Conservation (phyloP, 2,888 invertebrate species). For the Lepidochitona cinerea region DNA sequence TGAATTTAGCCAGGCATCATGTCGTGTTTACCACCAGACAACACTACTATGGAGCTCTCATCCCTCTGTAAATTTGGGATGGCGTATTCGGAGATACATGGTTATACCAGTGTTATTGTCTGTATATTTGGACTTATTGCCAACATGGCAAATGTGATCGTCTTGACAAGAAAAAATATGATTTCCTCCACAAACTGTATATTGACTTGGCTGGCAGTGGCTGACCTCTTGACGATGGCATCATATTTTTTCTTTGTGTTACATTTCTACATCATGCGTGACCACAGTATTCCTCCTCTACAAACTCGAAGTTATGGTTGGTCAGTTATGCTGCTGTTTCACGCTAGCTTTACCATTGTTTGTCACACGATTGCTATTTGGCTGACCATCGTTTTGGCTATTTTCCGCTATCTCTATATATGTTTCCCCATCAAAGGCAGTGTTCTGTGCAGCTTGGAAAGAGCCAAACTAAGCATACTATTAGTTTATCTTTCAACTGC, state of each 20-base stretch:
- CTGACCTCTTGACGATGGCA: constrained; percentile 90
- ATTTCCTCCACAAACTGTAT: constrained; percentile 92
- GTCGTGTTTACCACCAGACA: not conserved
- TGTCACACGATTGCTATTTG: constrained; percentile 93
- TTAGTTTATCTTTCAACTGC: constrained; percentile 87
- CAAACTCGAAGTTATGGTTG: constrained; percentile 64
- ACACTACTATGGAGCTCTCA: not conserved
- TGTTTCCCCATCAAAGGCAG: constrained; percentile 86
- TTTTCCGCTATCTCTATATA: constrained; percentile 85
- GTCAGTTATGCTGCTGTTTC: constrained; percentile 76
- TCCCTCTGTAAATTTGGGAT: constrained; percentile 35
- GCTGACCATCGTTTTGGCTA: constrained; percentile 91
- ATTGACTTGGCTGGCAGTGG: constrained; percentile 84
- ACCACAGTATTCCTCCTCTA: constrained; percentile 43
- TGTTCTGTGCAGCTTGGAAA: constrained; percentile 85
- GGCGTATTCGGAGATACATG: constrained; percentile 77
- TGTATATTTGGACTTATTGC: constrained; percentile 93
- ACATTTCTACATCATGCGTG: constrained; percentile 74
- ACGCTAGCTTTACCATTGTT: constrained; percentile 90
- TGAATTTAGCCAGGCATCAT: too few relatives aligned
- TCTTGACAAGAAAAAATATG: constrained; percentile 92
- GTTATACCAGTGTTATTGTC: constrained; percentile 87
- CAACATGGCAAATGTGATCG: constrained; percentile 91
- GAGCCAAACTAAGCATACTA: constrained; percentile 86
- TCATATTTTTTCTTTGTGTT: constrained; percentile 93